Base-by-base conservation (phyloP, 2,113 vertebrate genomes). In the Channa argus region DNA sequence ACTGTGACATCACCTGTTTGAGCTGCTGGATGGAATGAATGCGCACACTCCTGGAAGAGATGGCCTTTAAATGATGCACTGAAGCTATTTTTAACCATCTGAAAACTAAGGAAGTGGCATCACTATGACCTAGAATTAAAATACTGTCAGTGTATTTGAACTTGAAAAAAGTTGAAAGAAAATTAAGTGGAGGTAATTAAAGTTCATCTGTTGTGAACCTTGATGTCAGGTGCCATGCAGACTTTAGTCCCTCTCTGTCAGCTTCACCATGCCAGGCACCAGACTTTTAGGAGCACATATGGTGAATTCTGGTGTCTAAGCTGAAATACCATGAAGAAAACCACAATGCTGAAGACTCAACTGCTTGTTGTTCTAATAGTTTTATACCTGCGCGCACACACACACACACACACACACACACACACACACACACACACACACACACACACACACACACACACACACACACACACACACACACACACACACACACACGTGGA, bases 1-100 rank as follows among this genome's bases (percentile, higher is more conserved):
- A 62, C 46, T 38, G 24, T 64, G 24, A 52, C 54, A 61, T 45
- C 56, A 60, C n/a, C 39, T 41, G 39, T 7, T 41, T 4, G 39
- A 41, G 39, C 51, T 66, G 74, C 80, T 74, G 80, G 84, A 74
- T 84, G 85, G 73, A 76, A 60, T 68, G 56, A 75, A 43, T 41
- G 34, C 12, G 72, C 69, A 79, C 68, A 52, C 68, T 37, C 11
- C 54, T 8, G 1, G 59, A 66, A 60, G 47, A 49, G 70, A 36
- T 47, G 68, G 66, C 62, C 58, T 73, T 51, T 12, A 70, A 69
- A 47, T 3, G 56, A 15, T 38, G 69, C 55, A 71, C 58, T 50
- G 62, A 83, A 67, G 58, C 53, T 43, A 51, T 73, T 47, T 49
- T 62, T 24, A 75, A 72, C 73, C 72, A 72, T 51, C 4, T 63